These are phyloP conservation scores for Thalassophryne amazonica DNA, from an alignment of 2,797 vertebrate genomes.

Conservation along the genomic window DNA sequence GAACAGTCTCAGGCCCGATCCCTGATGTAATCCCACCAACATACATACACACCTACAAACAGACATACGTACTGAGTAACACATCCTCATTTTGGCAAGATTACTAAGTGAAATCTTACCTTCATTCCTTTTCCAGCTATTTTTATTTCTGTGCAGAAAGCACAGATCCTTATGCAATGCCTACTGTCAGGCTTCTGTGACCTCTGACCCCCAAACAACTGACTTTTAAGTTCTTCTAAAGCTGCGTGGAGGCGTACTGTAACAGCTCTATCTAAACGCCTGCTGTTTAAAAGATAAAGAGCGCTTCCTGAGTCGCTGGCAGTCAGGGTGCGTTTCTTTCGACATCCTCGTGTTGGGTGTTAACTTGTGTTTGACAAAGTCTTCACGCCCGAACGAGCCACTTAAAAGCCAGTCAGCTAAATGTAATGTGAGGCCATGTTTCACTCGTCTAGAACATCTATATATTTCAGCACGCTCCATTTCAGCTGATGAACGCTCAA, in stretches of 20 bases:
- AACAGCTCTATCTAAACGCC: background rate
- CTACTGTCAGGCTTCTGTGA: background rate
- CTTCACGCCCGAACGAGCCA: slow-evolving; percentile 21
- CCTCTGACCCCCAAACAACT: no score
- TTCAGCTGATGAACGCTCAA: slow-evolving; percentile 41
- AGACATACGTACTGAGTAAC: no score
- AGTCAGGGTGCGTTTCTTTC: background rate
- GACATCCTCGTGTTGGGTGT: slow-evolving; percentile 3
- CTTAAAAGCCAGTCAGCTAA: slow-evolving; percentile 49
- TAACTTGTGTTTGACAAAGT: slow-evolving; percentile 38
- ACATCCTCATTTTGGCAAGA: no score
- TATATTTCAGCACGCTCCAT: slow-evolving; percentile 42
- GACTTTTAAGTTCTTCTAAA: no score
- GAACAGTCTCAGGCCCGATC: no score
- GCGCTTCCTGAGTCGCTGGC: background rate
- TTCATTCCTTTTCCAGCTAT: no score
- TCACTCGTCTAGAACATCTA: slow-evolving; percentile 30
- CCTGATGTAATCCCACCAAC: no score
- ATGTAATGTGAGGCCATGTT: slow-evolving; percentile 39
- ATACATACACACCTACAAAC: no score
- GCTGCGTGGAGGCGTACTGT: no score
- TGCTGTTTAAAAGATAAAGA: background rate
- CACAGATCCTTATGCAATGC: background rate
- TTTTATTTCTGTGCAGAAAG: no score
- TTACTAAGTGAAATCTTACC: no score